Evolutionary conservation across 2,113 vertebrate genomes (phyloP), one percentile per base, ranked within the genome.

Genomic region (Anolis sagrei): DNA sequence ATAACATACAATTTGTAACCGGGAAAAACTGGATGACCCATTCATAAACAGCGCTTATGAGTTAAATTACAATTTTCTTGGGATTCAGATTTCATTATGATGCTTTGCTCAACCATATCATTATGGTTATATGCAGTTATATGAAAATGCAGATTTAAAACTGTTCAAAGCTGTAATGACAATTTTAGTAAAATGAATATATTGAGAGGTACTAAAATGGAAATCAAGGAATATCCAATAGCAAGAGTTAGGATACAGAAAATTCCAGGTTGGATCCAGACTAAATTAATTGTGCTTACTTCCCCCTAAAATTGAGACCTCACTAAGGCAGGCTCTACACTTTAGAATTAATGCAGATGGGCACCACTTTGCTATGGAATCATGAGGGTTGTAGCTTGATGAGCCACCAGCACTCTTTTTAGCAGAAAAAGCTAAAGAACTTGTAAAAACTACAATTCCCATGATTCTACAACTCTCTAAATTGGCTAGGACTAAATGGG

Each of bases 21-120:
- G 32, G 73, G 16, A 44, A 19, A 49, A 83, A 85, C 0, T 7
- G 76, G 18, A 87, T 32, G 1, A 2, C 66, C 21, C 74, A 74
- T 73, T 29, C 36, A n/a, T 8, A 49, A 18, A 82, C 9, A 69
- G 79, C 48, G 75, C 68, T 58, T 76, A 48, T 16, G 36, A 1
- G 61, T 25, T 0, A 18, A 27, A 70, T 62, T 10, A 79, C 69
- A 1, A 76, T 88, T 66, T 86, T 6, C 23, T 1, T 25, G 14
- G 2, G 8, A 82, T 84, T 18, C 0, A 0, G 66, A 82, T 80
- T 80, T 10, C 2, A 61, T 48, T 19, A 70, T 19, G 87, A 10
- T 78, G 64, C 36, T 39, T 0, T 29, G 4, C 19, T 5, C 70
- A 51, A 86, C 48, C 83, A n/a, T 61, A 72, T 90, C 73, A 89